Evolutionary conservation across 1,140 invertebrate genomes (phyloP).

Genomic region (Acyrthosiphon pisum): DNA sequence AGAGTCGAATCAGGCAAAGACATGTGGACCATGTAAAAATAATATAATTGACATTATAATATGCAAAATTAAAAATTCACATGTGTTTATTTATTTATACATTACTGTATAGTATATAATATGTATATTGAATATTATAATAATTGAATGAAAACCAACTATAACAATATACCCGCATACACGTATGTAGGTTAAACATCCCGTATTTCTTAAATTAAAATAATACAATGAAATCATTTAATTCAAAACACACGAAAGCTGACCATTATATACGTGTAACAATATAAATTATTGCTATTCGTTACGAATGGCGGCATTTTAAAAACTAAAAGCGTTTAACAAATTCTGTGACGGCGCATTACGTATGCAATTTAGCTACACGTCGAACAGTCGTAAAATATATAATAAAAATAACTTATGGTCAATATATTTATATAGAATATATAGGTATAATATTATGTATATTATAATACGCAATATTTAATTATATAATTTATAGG

Average conservation of each 20-base stretch:
- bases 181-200: background rate
- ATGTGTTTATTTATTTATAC: background rate
- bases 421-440: no score
- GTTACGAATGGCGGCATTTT: background rate
- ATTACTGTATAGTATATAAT: no score
- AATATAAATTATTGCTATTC: background rate
- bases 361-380: conserved; percentile 46
- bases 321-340: background rate
- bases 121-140: background rate
- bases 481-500: no score
- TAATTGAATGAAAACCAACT: background rate
- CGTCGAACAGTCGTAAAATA: background rate
- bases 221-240: background rate
- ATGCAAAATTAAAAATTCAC: background rate
- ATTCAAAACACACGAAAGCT: background rate
- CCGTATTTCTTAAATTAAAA: background rate
- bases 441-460: no score
- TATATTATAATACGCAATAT: no score
- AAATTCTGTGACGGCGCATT: background rate
- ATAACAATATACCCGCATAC: background rate
- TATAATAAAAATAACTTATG: no score
- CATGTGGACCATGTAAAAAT: background rate
- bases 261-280: background rate
- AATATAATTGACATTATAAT: background rate
- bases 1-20: background rate